Evolutionary conservation across 2,113 vertebrate species (phyloP).

Genomic region (Alces alces): DNA sequence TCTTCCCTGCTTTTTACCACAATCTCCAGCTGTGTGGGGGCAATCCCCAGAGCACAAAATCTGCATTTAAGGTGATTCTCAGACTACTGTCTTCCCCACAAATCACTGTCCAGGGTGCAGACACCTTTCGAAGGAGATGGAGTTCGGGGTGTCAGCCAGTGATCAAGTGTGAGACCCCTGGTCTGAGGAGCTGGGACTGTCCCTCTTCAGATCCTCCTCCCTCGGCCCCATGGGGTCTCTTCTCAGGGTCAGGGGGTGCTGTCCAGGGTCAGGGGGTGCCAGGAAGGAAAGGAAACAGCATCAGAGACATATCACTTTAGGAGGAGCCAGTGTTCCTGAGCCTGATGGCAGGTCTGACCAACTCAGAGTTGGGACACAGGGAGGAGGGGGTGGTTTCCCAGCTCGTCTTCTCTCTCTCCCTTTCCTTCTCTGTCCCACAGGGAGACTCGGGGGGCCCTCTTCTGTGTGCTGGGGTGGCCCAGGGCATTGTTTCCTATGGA

Average conservation of each 20-base stretch:
- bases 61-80: constrained; percentile 45
- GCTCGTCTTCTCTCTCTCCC: neutral
- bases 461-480: constrained; percentile 44
- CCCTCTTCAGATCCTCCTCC: neutral
- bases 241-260: neutral
- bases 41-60: neutral
- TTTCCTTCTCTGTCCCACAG: neutral
- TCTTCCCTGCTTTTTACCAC: neutral
- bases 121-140: neutral
- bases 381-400: neutral
- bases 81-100: neutral
- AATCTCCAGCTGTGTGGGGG: constrained; percentile 48
- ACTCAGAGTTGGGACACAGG: neutral
- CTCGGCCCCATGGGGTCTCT: neutral
- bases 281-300: neutral
- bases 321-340: neutral
- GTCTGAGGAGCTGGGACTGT: neutral
- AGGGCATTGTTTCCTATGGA: constrained; percentile 58
- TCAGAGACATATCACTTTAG: neutral
- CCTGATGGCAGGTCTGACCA: neutral
- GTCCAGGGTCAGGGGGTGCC: neutral
- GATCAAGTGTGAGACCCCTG: neutral
- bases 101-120: neutral
- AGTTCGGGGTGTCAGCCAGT: too few relatives aligned
- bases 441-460: constrained; percentile 67